phyloP scores from a whole-genome alignment of 2,113 vertebrate species.

The Dissostichus mawsoni region DNA sequence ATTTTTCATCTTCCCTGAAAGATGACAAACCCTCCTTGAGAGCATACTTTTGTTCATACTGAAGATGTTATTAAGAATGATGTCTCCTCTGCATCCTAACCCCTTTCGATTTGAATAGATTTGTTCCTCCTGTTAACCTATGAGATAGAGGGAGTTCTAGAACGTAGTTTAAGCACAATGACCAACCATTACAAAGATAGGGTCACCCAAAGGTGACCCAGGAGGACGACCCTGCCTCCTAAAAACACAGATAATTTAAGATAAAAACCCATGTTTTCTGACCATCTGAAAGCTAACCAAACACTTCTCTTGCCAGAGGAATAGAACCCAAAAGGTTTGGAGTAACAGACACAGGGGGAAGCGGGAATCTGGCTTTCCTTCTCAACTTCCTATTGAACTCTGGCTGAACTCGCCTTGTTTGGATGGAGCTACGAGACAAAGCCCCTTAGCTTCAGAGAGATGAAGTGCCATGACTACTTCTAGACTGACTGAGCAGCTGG shows the following conservation, averaged over 20 bases:
- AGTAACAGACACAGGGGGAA: slow-evolving; percentile 49
- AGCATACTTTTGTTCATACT: slow-evolving; percentile 33
- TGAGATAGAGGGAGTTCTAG: no score
- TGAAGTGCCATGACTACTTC: slow-evolving; percentile 42
- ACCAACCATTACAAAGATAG: no score
- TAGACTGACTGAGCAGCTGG: slow-evolving; percentile 45
- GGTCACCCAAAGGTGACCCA: no score
- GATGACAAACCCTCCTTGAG: slow-evolving; percentile 31
- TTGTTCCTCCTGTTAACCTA: no score
- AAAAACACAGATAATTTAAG: no score
- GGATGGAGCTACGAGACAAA: slow-evolving; percentile 51
- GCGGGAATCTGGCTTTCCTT: slow-evolving; percentile 32
- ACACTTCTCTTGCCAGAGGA: slow-evolving; percentile 39
- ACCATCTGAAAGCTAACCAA: slow-evolving; percentile 2
- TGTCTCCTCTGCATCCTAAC: neutral
- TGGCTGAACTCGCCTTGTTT: slow-evolving; percentile 69
- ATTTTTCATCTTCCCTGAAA: slow-evolving; percentile 7
- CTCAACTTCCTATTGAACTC: slow-evolving; percentile 70
- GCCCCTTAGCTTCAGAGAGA: slow-evolving; percentile 33
- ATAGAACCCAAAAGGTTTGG: slow-evolving; percentile 33
- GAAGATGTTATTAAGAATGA: slow-evolving; percentile 7
- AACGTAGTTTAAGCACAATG: no score
- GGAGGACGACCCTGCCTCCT: no score
- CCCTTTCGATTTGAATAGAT: no score
- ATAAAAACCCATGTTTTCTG: no score